Conservation (phyloP, 2,888 invertebrate genomes). For the Cephus nigrinus region DNA sequence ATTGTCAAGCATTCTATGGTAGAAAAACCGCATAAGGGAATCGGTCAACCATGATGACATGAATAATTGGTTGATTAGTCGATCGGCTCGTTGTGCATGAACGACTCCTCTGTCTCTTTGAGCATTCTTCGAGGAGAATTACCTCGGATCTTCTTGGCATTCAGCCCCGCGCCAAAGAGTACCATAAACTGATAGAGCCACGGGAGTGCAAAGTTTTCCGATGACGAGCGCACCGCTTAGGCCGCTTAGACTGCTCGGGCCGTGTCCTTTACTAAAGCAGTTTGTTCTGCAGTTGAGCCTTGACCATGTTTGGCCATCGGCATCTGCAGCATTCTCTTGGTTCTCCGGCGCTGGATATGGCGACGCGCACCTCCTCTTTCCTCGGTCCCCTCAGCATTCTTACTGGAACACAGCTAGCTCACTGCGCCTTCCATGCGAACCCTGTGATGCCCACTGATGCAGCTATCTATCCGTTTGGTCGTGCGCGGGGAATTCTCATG, state of each 20-base stretch:
- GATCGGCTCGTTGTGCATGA: constrained; percentile 14
- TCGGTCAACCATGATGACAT: neutral
- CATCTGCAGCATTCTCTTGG: constrained; percentile 21
- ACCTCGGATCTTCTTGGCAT: neutral
- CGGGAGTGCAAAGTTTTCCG: constrained; percentile 35
- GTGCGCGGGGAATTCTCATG: no score
- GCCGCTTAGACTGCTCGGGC: no score
- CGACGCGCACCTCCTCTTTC: no score
- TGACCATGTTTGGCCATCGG: constrained; percentile 32
- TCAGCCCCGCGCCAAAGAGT: neutral
- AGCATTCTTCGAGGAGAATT: constrained; percentile 9
- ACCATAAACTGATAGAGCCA: no score
- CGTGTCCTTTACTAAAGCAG: constrained; percentile 8
- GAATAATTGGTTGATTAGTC: no score
- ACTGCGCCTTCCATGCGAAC: no score
- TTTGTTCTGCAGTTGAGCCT: neutral
- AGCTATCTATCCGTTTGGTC: no score
- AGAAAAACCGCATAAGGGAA: constrained; percentile 52
- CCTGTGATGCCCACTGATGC: no score
- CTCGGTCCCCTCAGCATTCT: no score
- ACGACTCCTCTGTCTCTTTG: constrained; percentile 18
- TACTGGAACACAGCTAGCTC: no score
- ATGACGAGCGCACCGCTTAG: neutral
- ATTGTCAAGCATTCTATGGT: constrained; percentile 49
- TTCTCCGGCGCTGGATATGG: no score